These are phyloP conservation scores for Agriopis aurantiaria DNA, from an alignment of 2,888 invertebrate genomes.

Conservation along the genomic window DNA sequence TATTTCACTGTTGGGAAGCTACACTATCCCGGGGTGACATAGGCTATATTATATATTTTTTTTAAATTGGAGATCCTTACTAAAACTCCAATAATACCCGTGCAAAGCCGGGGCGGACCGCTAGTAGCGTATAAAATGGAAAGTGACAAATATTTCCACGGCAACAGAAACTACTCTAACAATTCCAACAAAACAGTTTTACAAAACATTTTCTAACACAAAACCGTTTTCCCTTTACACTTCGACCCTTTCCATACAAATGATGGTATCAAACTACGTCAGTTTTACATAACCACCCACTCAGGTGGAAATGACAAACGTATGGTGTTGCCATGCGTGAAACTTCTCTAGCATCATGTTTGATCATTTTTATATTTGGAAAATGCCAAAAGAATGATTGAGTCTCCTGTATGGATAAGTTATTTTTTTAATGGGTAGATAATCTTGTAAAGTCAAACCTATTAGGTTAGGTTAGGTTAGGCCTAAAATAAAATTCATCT, in stretches of 20 bases:
- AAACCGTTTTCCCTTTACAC: constrained; percentile 8
- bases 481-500: too few species aligned
- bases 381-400: not conserved
- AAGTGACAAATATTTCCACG: not conserved
- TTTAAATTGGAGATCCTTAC: too few species aligned
- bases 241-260: constrained; percentile 26
- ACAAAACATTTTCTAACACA: constrained; percentile 11
- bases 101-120: too few species aligned
- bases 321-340: constrained; percentile 15
- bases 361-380: not conserved
- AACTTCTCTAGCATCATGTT: not conserved
- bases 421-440: too few species aligned
- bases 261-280: constrained; percentile 26
- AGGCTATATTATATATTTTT: too few species aligned
- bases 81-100: too few species aligned
- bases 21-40: too few species aligned
- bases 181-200: constrained; percentile 1
- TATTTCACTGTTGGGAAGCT: too few species aligned
- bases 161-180: constrained; percentile 13
- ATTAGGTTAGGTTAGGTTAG: too few species aligned
- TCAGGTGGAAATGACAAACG: constrained; percentile 20
- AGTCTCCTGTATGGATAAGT: too few species aligned
- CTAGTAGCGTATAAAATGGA: not conserved
- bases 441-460: too few species aligned
- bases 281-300: constrained; percentile 22